Conservation (phyloP, 2,113 vertebrate genomes). For the Cranoglanis bouderius region DNA sequence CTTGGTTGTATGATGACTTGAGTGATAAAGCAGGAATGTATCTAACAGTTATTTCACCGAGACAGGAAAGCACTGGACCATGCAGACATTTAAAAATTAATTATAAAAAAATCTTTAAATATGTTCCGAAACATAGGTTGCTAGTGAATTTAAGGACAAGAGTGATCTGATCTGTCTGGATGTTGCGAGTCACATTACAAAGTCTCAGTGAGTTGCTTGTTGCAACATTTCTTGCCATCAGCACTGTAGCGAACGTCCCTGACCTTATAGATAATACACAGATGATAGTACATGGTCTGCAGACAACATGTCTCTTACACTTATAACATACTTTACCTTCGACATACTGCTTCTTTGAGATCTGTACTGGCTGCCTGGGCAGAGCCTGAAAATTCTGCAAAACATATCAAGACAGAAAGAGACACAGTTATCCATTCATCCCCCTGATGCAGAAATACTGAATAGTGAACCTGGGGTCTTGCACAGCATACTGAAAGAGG, state of each 20-base stretch:
- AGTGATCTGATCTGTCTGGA: background rate
- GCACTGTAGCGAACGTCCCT: background rate
- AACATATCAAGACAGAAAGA: slow-evolving; percentile 4
- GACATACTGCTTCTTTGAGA: slow-evolving; percentile 64
- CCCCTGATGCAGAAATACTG: background rate
- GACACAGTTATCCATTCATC: background rate
- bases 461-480: slow-evolving; percentile 2
- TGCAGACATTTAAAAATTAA: background rate
- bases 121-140: background rate
- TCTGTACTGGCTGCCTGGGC: slow-evolving; percentile 69
- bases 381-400: slow-evolving; percentile 74
- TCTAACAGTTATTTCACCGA: background rate
- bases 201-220: background rate
- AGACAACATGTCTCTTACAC: background rate
- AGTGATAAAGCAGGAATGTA: background rate
- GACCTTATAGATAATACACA: background rate
- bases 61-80: background rate
- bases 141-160: background rate
- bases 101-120: background rate
- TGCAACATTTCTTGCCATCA: background rate
- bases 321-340: slow-evolving; percentile 58
- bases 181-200: background rate
- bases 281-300: background rate
- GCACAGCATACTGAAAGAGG: background rate
- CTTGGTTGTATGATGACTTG: background rate